Evolutionary conservation across 2,797 vertebrate genomes (phyloP).

Genomic region (Hypotaenidia okinawae): DNA sequence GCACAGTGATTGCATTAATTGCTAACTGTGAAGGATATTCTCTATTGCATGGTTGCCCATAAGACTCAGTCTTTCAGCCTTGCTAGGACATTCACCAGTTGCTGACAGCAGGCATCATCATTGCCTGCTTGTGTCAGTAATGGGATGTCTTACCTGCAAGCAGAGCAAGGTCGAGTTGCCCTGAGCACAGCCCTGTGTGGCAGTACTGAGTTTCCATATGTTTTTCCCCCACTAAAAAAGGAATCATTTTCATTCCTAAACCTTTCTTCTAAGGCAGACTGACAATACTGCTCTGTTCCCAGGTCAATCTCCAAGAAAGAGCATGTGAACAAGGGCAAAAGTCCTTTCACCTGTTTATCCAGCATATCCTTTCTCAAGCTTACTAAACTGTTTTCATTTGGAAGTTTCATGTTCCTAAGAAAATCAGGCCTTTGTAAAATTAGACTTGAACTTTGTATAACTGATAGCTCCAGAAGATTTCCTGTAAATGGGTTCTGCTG

Average conservation of each 20-base stretch:
- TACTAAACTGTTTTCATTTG: background rate
- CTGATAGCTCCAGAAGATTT: slow-evolving; percentile 57
- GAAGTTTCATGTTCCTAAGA: slow-evolving; percentile 18
- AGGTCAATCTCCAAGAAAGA: background rate
- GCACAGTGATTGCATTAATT: background rate
- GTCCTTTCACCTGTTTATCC: background rate
- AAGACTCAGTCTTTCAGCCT: background rate
- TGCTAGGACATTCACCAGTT: background rate
- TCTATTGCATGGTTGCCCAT: rapidly evolving
- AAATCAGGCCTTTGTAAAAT: slow-evolving; percentile 48
- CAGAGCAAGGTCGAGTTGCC: slow-evolving; percentile 12
- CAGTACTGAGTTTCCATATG: background rate
- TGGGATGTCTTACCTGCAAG: background rate
- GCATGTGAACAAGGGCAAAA: background rate
- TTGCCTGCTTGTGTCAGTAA: background rate
- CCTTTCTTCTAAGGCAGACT: background rate
- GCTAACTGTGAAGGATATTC: background rate
- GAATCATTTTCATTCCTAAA: background rate
- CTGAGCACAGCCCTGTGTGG: background rate
- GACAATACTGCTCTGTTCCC: background rate
- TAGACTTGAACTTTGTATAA: slow-evolving; percentile 60
- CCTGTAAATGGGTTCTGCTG: slow-evolving; percentile 51
- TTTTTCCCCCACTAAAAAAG: background rate
- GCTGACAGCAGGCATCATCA: background rate
- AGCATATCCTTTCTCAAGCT: background rate